These are phyloP conservation scores for Dinothrombium tinctorium DNA, from an alignment of 1,140 invertebrate species.

Conservation along the genomic window DNA sequence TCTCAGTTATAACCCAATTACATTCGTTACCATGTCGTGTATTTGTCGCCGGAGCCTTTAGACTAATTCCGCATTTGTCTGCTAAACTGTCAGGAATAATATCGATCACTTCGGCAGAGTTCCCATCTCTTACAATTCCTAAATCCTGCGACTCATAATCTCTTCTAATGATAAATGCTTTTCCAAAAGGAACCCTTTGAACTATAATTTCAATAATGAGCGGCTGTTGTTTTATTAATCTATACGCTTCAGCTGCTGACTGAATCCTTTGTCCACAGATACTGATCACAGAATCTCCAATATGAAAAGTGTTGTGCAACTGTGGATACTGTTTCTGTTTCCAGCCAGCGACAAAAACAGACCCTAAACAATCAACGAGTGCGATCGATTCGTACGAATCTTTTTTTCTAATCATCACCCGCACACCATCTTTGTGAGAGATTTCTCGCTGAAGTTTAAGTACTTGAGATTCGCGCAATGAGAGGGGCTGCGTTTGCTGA, in stretches of 20 bases:
- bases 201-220: slow-evolving; percentile 38
- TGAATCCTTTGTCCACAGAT: slow-evolving; percentile 35
- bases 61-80: slow-evolving; percentile 34
- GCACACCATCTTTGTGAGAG: slow-evolving; percentile 39
- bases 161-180: slow-evolving; percentile 40
- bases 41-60: slow-evolving; percentile 34
- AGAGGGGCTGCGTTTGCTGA: slow-evolving; percentile 16
- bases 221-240: slow-evolving; percentile 23
- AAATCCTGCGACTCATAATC: slow-evolving; percentile 30
- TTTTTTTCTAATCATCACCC: slow-evolving; percentile 36
- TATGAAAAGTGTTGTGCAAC: slow-evolving; percentile 54
- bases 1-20: slow-evolving; percentile 53
- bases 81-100: slow-evolving; percentile 22
- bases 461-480: slow-evolving; percentile 48
- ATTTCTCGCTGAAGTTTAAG: slow-evolving; percentile 44
- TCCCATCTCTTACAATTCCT: slow-evolving; percentile 36
- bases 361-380: slow-evolving; percentile 44
- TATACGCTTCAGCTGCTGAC: slow-evolving; percentile 31
- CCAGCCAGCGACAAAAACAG: slow-evolving; percentile 59
- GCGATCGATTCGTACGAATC: slow-evolving; percentile 47
- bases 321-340: slow-evolving; percentile 54
- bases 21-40: slow-evolving; percentile 18
- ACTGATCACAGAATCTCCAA: slow-evolving; percentile 49
- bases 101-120: slow-evolving; percentile 30
- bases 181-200: slow-evolving; percentile 42